Evolutionary conservation across 2,888 invertebrate genomes (phyloP).

Genomic region (Volucella inanis): DNA sequence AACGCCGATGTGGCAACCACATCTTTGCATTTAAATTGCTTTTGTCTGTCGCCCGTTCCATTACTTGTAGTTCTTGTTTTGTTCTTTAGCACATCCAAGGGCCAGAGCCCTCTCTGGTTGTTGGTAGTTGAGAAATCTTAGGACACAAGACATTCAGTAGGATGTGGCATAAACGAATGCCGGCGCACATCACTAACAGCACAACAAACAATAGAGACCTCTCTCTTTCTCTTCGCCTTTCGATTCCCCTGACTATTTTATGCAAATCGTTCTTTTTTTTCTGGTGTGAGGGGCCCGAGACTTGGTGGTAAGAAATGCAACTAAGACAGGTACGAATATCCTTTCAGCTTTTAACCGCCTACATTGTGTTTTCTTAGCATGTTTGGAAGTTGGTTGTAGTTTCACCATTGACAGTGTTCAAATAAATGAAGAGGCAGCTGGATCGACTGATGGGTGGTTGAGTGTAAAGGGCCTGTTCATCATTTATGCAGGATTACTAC

Average conservation of each 20-base stretch:
- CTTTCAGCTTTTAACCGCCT: slow-evolving; percentile 53
- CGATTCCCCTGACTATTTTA: slow-evolving; percentile 21
- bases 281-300: not conserved
- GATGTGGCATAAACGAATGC: slow-evolving; percentile 45
- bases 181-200: slow-evolving; percentile 53
- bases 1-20: slow-evolving; percentile 54
- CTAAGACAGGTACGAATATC: slow-evolving; percentile 46
- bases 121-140: slow-evolving; percentile 48
- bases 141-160: slow-evolving; percentile 41
- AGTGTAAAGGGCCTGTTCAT: slow-evolving; percentile 30
- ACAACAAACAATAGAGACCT: slow-evolving; percentile 53
- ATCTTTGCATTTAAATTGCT: slow-evolving; percentile 68
- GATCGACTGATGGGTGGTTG: not conserved
- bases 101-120: slow-evolving; percentile 30
- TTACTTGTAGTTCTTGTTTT: slow-evolving; percentile 2
- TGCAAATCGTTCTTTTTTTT: slow-evolving; percentile 48
- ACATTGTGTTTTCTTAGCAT: slow-evolving; percentile 38
- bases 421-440: not conserved
- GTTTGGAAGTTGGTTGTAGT: not conserved
- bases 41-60: slow-evolving; percentile 59
- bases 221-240: not conserved
- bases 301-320: slow-evolving; percentile 47
- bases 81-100: slow-evolving; percentile 16
- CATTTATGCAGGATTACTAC: slow-evolving; percentile 63
- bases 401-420: not conserved